These are phyloP conservation scores for Hirudo medicinalis DNA, from an alignment of 1,140 invertebrate species.

Conservation along the genomic window DNA sequence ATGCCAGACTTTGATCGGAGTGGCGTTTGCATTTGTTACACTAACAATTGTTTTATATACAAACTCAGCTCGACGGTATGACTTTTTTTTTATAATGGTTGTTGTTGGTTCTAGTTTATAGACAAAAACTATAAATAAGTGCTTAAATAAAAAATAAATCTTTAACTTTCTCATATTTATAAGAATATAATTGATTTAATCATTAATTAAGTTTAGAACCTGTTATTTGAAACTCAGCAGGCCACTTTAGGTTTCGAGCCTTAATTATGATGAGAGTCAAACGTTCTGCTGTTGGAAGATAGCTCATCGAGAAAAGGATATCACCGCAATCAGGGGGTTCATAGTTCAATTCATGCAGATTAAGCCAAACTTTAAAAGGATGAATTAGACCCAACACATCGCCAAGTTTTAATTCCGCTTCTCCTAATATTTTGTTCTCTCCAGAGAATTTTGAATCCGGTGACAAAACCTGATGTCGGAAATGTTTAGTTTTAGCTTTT, in stretches of 20 bases:
- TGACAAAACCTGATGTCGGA: neutral
- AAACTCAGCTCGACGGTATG: too few relatives aligned
- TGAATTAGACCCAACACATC: conserved; percentile 48
- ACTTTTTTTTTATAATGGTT: too few relatives aligned
- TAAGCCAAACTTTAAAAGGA: conserved; percentile 51
- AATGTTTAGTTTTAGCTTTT: neutral
- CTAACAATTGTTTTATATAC: too few relatives aligned
- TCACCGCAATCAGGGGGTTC: conserved; percentile 42
- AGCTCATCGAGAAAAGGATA: conserved; percentile 65
- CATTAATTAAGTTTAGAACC: conserved; percentile 23
- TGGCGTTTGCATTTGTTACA: too few relatives aligned
- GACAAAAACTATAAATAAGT: too few relatives aligned
- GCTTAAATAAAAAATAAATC: too few relatives aligned
- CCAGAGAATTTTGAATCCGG: neutral
- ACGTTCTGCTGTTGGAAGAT: conserved; percentile 69
- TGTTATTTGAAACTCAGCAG: conserved; percentile 29
- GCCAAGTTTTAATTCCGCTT: conserved; percentile 49
- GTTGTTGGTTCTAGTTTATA: too few relatives aligned
- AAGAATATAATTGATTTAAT: too few relatives aligned
- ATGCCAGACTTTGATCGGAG: too few relatives aligned
- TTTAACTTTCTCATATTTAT: too few relatives aligned
- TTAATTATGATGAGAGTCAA: conserved; percentile 68
- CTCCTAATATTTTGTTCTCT: conserved; percentile 48
- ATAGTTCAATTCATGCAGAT: conserved; percentile 47
- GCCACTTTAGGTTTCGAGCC: conserved; percentile 60